Base-by-base conservation (phyloP, 1,140 invertebrate species). In the Acromyrmex charruanus region DNA sequence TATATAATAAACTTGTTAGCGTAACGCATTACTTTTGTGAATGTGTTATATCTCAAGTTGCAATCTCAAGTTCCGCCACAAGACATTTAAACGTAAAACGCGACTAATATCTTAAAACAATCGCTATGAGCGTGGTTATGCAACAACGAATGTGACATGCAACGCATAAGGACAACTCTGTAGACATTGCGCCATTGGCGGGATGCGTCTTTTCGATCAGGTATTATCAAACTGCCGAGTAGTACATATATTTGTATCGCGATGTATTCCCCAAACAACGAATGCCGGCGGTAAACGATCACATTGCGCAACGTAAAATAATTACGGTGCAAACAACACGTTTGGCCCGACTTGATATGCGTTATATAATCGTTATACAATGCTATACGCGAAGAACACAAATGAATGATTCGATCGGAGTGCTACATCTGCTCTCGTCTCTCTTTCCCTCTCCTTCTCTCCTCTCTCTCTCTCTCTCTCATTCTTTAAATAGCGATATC, bases 351-450 rank as follows among this genome's bases (percentile, higher is more conserved):
- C 77, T 80, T 71, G 85, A 84, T 84, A 75, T 61, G 39, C 63
- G 85, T 87, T 87, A 87, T 84, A 87, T 79, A 87, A 87, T 82
- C 85, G 68, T 87, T 87, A 87, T 87, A 87, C 85, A 87, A 87
- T 85, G 51, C n/a, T 85, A 74, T 53, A 14, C 69, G 61, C 82
- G 21, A 59, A 55, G 59, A 85, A 66, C 31, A 68, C 28, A 55
- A 85, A 66, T 85, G 53, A 85, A 79, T 68, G 74, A 75, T 85
- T 66, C 31, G 79, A 87, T 87, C 44, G 53, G 55, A 86, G 59
- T 25, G 25, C 51, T 63, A 44, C 39, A 14, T 44, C 14, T 74
- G 63, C 35, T 28, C 25, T 65, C 21, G n/a, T 39, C 10, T 74
- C 9, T 63, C 28, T 69, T 51, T 61, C 31, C 44, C n/a, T 61